Conservation (phyloP, 2,888 invertebrate species). For the Helobdella robusta region DNA sequence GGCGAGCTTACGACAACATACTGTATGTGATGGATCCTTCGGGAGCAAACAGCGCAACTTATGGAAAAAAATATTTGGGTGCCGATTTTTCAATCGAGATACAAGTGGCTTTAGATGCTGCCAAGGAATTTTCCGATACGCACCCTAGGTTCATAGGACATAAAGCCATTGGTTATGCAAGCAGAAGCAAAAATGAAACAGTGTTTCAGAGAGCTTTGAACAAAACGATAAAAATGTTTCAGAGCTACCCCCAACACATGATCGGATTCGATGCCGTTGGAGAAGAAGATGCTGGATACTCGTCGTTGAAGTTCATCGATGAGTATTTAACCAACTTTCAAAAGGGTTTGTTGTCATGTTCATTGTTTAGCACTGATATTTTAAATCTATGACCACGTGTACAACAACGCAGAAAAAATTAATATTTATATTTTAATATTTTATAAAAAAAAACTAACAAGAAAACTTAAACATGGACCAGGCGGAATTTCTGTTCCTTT, state of each 20-base stretch:
- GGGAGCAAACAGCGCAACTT: neutral
- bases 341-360: no score
- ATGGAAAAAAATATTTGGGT: conserved; percentile 18
- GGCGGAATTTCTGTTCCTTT: conserved; percentile 24
- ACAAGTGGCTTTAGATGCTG: neutral
- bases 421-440: no score
- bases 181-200: neutral
- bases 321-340: conserved; percentile 13
- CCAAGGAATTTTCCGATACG: neutral
- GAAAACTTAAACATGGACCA: no score
- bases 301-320: conserved; percentile 32
- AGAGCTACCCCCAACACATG: conserved; percentile 32
- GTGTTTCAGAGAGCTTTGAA: conserved; percentile 25
- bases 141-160: conserved; percentile 30
- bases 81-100: neutral
- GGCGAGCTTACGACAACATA: conserved; percentile 23
- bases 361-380: no score
- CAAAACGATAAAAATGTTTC: conserved; percentile 25
- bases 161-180: conserved; percentile 8
- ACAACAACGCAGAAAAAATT: no score
- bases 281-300: conserved; percentile 34
- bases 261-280: conserved; percentile 34
- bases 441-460: no score
- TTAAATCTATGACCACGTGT: no score
- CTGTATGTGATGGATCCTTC: conserved; percentile 26